Conservation (phyloP, 2,888 invertebrate genomes). For the Eupithecia exiguata region DNA sequence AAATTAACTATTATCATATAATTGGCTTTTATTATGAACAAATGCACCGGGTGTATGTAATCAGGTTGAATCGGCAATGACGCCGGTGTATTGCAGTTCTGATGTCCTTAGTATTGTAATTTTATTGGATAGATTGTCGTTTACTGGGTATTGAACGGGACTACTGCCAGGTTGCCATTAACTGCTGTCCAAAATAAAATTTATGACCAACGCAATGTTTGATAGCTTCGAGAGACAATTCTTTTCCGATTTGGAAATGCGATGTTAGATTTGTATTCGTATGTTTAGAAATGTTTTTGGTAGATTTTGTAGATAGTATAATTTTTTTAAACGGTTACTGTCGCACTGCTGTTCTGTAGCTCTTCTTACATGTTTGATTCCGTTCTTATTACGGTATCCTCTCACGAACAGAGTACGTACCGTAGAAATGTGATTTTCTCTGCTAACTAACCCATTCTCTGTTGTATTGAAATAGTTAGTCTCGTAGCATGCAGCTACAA, state of each 20-base stretch:
- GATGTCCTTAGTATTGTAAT: slow-evolving; percentile 28
- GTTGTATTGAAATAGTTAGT: slow-evolving; percentile 27
- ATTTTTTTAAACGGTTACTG: not conserved
- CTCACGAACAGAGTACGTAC: slow-evolving; percentile 9
- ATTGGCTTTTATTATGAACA: slow-evolving; percentile 5
- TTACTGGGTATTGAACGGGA: slow-evolving; percentile 26
- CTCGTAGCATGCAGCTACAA: slow-evolving; percentile 30
- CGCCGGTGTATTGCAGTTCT: slow-evolving; percentile 25
- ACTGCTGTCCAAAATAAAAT: slow-evolving; percentile 28
- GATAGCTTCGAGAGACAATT: slow-evolving; percentile 3
- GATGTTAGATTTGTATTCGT: not conserved
- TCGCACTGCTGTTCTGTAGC: not conserved
- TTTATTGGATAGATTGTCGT: slow-evolving; percentile 29
- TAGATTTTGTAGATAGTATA: not conserved
- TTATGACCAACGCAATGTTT: slow-evolving; percentile 5
- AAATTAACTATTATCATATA: slow-evolving; percentile 6
- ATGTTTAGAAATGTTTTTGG: not conserved
- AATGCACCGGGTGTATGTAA: slow-evolving; percentile 1
- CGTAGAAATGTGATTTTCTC: slow-evolving; percentile 15
- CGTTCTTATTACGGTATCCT: slow-evolving; percentile 11
- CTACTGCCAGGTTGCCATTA: slow-evolving; percentile 25
- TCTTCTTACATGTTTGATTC: not conserved
- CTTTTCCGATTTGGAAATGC: not conserved
- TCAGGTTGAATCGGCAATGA: slow-evolving; percentile 17
- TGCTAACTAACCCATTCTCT: slow-evolving; percentile 17